A percentile compares a stretch with the other conserved stretches of the same genome.
phyloP scores from a whole-genome alignment of 2,888 invertebrate genomes.

The Drosophila nr. perissopoda region DNA sequence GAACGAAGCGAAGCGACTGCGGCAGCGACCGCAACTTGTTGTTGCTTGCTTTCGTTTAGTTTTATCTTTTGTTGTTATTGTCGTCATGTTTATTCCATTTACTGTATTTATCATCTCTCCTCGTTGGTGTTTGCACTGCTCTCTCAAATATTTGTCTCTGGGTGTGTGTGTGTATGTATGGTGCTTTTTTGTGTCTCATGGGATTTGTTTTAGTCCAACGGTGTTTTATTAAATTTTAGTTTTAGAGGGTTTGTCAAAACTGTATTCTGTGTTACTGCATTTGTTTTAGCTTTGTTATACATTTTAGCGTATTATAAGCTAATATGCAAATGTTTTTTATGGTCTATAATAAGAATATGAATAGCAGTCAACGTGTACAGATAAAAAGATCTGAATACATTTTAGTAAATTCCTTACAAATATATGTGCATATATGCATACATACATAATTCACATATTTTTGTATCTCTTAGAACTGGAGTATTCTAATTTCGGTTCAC shows the following conservation, averaged over 20 bases:
- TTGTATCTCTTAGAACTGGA: background rate
- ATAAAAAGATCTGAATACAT: background rate
- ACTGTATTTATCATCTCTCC: slow-evolving; percentile 46
- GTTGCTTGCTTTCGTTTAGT: slow-evolving; percentile 29
- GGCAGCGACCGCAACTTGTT: slow-evolving; percentile 48
- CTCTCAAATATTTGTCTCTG: slow-evolving; percentile 22
- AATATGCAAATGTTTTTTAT: background rate
- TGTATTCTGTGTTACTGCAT: slow-evolving; percentile 8
- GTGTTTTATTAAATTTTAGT: slow-evolving; percentile 56
- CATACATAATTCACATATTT: background rate
- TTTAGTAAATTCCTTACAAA: background rate
- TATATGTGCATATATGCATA: background rate
- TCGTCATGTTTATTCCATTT: slow-evolving; percentile 34
- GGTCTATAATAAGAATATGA: background rate
- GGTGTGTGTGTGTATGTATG: background rate
- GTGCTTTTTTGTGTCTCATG: slow-evolving; percentile 11
- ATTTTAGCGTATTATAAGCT: background rate
- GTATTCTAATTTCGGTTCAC: background rate
- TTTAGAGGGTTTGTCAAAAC: slow-evolving; percentile 21
- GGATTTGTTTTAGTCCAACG: slow-evolving; percentile 25
- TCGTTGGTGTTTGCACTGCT: slow-evolving; percentile 19
- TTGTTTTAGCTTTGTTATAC: slow-evolving; percentile 1
- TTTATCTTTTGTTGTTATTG: slow-evolving; percentile 10
- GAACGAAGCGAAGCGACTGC: slow-evolving; percentile 30
- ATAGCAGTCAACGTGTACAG: background rate